Base-by-base conservation (phyloP, 2,113 vertebrate species). In the Cromileptes altivelis region DNA sequence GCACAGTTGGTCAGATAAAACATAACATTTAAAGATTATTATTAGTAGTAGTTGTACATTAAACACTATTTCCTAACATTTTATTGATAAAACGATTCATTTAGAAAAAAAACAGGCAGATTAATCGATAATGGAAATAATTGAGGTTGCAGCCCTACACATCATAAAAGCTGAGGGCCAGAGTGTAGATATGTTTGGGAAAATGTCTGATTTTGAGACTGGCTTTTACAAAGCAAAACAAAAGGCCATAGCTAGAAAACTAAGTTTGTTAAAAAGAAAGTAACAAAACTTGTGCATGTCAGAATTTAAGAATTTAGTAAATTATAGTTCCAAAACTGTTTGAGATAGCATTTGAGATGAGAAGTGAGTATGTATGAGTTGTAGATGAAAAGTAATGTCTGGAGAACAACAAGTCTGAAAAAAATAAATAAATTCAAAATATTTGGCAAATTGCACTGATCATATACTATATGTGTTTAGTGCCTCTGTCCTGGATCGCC, bases 401-500 rank as follows among this genome's bases (percentile, higher is more conserved):
- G 42, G 15, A 6, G 4, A 25, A 25, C n/a, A 57, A 25, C 33
- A 15, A 65, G 3, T 1, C n/a, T 23, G 19, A 23, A 56, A 40
- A 23, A 50, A 13, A 10, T 3, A 12, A 15, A 49, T 15, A 49
- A 49, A 49, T 17, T 49, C 12, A 45, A 45, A 47, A 15, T 6
- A 55, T 55, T 23, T 6, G 0, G 4, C 0, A 9, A 30, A 33
- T 33, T 47, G 17, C 45, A 23, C 6, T 71, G 17, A 40, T 63
- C 5, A 2, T 77, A 13, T 60, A 0, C 68, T 56, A 3, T 56
- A 3, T 82, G 0, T 85, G 8, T 27, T 84, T 30, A 99, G 98
- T 88, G 97, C 98, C 1, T 99, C 98, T 33, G 98, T 99, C 53
- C 89, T 99, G 91, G 98, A 99, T 93, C 97, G 98, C 21, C 94